Percentiles rank a stretch among this genome's conserved stretches.
Conservation (phyloP, 1,140 invertebrate genomes). For the Parapsyche elsis region DNA sequence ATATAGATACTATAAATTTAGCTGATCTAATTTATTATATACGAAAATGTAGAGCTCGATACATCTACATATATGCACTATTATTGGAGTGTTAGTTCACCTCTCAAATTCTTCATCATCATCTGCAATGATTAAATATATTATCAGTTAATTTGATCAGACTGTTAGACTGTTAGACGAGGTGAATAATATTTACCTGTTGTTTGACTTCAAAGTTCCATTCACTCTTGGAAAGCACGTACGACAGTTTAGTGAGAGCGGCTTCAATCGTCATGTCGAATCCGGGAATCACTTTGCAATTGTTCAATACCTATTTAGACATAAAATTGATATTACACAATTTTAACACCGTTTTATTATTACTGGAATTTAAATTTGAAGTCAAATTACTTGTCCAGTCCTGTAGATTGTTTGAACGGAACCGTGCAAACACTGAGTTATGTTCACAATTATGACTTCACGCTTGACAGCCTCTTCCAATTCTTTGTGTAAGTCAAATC, state of each 20-base stretch:
- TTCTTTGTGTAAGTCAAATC: slow-evolving; percentile 83
- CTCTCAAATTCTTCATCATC: slow-evolving; percentile 80
- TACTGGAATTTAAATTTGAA: no score
- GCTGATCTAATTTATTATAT: no score
- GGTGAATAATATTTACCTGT: slow-evolving; percentile 63
- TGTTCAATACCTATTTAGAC: slow-evolving; percentile 65
- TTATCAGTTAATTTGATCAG: neutral
- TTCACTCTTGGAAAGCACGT: slow-evolving; percentile 87
- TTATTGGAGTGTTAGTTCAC: slow-evolving; percentile 64
- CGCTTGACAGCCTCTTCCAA: slow-evolving; percentile 78
- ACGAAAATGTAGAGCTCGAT: no score
- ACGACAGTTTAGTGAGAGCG: slow-evolving; percentile 90
- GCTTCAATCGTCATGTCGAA: slow-evolving; percentile 97
- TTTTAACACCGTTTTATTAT: neutral
- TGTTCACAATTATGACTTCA: slow-evolving; percentile 92
- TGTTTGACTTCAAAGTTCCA: slow-evolving; percentile 81
- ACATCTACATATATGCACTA: no score
- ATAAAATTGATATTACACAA: slow-evolving; percentile 4
- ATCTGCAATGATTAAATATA: slow-evolving; percentile 67
- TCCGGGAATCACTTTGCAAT: slow-evolving; percentile 85
- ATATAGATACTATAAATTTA: no score
- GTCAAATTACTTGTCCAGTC: slow-evolving; percentile 75
- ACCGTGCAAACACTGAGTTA: slow-evolving; percentile 88
- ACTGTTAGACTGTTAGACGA: slow-evolving; percentile 15
- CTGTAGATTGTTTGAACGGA: slow-evolving; percentile 83